Percentiles rank a stretch among this genome's conserved stretches.
phyloP scores from a whole-genome alignment of 2,797 vertebrate genomes.

The Muraenolepis orangiensis region DNA sequence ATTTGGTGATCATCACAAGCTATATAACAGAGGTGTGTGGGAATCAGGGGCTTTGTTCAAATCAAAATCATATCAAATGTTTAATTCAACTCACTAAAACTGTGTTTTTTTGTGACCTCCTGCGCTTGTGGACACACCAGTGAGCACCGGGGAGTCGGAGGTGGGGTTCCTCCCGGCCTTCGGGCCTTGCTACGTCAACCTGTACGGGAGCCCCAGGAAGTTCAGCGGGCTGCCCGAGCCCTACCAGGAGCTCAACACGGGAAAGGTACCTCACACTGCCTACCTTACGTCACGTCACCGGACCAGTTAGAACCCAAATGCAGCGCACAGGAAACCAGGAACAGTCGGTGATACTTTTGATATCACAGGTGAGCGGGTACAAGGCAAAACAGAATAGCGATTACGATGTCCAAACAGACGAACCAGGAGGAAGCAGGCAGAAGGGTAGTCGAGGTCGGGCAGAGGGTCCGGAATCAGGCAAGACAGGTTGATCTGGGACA shows the following conservation, averaged over 20 bases:
- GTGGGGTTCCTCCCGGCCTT: constrained; percentile 94
- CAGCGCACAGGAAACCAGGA: too few species aligned
- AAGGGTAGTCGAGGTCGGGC: too few species aligned
- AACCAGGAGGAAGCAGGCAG: too few species aligned
- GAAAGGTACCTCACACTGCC: constrained; percentile 90
- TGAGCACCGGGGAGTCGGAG: constrained; percentile 77
- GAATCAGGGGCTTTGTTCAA: neutral
- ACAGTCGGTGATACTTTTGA: too few species aligned
- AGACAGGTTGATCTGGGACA: too few species aligned
- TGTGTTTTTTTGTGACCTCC: neutral
- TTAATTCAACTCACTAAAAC: neutral
- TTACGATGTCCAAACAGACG: too few species aligned
- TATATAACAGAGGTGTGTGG: neutral
- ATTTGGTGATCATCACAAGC: too few species aligned
- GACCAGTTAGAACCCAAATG: too few species aligned
- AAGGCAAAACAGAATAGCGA: too few species aligned
- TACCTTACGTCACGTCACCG: too few species aligned
- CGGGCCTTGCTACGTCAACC: constrained; percentile 93
- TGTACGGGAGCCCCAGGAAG: constrained; percentile 94
- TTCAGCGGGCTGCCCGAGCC: constrained; percentile 89
- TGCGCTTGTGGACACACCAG: constrained; percentile 53
- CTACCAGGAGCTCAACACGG: constrained; percentile 90
- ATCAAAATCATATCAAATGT: neutral
- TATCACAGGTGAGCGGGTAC: too few species aligned
- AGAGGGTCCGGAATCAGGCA: too few species aligned